phyloP scores from a whole-genome alignment of 2,797 vertebrate species.

The Tokudaia tokunoshimensis region DNA sequence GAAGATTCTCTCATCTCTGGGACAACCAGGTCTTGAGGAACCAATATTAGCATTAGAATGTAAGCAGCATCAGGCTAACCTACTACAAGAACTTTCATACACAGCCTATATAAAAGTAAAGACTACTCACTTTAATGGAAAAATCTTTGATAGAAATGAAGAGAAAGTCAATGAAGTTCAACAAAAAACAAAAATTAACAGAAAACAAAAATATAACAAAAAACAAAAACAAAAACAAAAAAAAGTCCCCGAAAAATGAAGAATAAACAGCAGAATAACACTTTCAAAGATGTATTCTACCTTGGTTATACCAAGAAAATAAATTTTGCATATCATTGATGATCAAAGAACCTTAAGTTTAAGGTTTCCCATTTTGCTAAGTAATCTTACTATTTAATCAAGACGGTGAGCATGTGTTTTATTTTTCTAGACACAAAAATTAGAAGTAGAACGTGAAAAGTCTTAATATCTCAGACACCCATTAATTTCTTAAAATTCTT shows the following conservation, averaged over 20 bases:
- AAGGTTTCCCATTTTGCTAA: not conserved
- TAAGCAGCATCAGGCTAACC: not conserved
- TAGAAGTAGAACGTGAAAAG: not conserved
- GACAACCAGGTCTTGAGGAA: not conserved
- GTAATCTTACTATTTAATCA: not conserved
- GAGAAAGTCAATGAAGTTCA: not conserved
- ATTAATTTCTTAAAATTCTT: not conserved
- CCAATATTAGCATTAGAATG: not conserved
- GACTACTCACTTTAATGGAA: not conserved
- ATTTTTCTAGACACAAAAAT: not conserved
- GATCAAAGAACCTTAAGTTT: not conserved
- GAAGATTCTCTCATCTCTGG: not conserved
- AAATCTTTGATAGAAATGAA: constrained; percentile 1
- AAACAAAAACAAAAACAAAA: not conserved
- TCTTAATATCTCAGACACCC: not conserved
- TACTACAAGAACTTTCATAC: not conserved
- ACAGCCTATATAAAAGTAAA: not conserved
- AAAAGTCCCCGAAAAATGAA: not conserved
- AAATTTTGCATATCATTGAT: not conserved
- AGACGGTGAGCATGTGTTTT: not conserved
- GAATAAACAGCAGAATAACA: not conserved
- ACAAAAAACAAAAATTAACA: not conserved
- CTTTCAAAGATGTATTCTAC: not conserved
- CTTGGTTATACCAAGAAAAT: not conserved
- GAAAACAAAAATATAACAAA: not conserved